Evolutionary conservation across 2,113 vertebrate species (phyloP).

Genomic region (Engystomops pustulosus): DNA sequence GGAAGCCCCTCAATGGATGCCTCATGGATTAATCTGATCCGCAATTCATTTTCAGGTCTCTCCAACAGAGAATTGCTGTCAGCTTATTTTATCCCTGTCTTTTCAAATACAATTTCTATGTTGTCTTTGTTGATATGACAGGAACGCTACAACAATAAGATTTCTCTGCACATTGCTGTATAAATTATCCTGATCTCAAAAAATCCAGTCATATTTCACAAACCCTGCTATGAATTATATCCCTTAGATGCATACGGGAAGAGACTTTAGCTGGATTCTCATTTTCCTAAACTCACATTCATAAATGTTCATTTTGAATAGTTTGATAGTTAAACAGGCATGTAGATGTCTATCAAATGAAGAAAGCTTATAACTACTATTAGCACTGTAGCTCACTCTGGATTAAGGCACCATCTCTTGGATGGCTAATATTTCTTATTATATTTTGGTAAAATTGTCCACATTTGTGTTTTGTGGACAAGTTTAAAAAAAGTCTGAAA

Average conservation of each 20-base stretch:
- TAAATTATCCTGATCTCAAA: background rate
- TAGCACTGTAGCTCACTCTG: no score
- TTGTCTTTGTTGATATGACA: background rate
- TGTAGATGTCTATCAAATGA: no score
- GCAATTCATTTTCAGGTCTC: slow-evolving; percentile 32
- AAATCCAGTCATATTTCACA: background rate
- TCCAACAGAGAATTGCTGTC: slow-evolving; percentile 37
- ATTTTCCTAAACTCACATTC: no score
- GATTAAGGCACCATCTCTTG: no score
- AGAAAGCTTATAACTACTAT: no score
- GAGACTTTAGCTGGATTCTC: background rate
- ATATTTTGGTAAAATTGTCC: no score
- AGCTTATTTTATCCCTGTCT: slow-evolving; percentile 38
- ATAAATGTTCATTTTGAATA: no score
- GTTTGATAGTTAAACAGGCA: no score
- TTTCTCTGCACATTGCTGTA: background rate
- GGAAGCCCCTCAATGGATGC: slow-evolving; percentile 40
- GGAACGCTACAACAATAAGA: background rate
- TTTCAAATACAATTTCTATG: slow-evolving; percentile 30
- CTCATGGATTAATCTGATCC: slow-evolving; percentile 40
- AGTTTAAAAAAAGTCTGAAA: no score
- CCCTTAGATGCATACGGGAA: background rate
- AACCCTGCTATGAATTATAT: background rate
- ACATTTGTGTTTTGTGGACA: no score
- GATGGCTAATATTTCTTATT: no score